These are phyloP conservation scores for Salticus scenicus DNA, from an alignment of 2,888 invertebrate species.

Conservation along the genomic window DNA sequence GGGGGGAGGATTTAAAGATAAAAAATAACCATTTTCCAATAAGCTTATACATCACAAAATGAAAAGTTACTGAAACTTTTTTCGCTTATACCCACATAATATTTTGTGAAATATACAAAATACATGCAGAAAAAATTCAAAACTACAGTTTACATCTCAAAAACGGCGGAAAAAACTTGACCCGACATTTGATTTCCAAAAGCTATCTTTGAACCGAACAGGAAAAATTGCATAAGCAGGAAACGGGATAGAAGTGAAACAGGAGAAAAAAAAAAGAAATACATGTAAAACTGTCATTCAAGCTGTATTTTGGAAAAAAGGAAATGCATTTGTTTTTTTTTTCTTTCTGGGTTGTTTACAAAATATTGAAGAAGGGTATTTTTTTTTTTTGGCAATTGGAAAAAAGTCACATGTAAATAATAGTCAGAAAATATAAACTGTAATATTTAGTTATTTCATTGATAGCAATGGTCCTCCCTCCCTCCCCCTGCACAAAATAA, in stretches of 20 bases:
- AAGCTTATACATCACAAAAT: neutral
- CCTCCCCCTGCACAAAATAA: too few species aligned
- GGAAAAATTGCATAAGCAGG: neutral
- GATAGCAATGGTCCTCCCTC: too few species aligned
- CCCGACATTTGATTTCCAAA: neutral
- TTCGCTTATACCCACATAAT: neutral
- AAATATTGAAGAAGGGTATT: neutral
- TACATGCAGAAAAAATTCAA: neutral
- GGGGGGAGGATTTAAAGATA: too few species aligned
- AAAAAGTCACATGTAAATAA: too few species aligned
- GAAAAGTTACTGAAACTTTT: neutral
- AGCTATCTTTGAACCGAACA: neutral
- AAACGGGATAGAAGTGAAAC: neutral
- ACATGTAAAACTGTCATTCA: conserved; percentile 2
- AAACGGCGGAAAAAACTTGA: neutral
- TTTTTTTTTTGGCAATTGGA: too few species aligned
- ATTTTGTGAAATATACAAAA: neutral
- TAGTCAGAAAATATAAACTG: too few species aligned
- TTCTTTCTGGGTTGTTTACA: neutral
- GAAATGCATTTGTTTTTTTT: neutral
- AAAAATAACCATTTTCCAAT: neutral
- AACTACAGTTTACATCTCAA: neutral
- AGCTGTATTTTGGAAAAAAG: neutral
- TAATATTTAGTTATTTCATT: too few species aligned
- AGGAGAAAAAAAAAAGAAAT: neutral